Evolutionary conservation across 2,888 invertebrate species (phyloP), one percentile per base, ranked within the genome.

Genomic region (Caenorhabditis sp.): DNA sequence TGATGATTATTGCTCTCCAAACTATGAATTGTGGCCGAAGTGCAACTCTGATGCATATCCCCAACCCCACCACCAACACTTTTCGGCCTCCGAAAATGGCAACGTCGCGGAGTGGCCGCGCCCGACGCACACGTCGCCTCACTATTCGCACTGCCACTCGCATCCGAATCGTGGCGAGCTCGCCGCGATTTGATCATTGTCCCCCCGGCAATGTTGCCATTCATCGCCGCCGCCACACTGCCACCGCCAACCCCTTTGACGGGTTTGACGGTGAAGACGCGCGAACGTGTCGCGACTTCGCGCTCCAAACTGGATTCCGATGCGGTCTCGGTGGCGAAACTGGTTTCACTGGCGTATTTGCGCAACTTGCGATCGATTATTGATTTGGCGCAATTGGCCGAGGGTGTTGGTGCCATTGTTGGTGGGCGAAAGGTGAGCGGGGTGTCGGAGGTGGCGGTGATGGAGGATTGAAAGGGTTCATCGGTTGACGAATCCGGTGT

Each of bases 321-420:
- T 20, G 82, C 84, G 1, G 83, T 82, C 56, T 80, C 79, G 8
- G 81, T 78, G 21, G 76, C 82, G 65, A 86, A 86, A 8, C 80
- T 78, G 20, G 86, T 86, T 63, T 86, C 86, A 26, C 82, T 83
- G 7, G 86, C 86, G 63, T 84, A 86, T 66, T 86, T 86, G 17
- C 83, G 70, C 64, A 86, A 68, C 36, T 84, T 82, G 25, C 83
- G 76, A 59, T 82, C 81, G 68, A 81, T 83, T 27, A 83, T 83
- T 2, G 79, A 77, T 65, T 78, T 80, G 53, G 81, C 80, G 60
- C 81, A 79, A 63, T 80, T 80, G 57, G 57, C 64, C 21, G 58
- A 20, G 3, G 58, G 12, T 25, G 38, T 38, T 56, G 52, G 27
- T 26, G 49, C 36, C n/a, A n/a, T 56, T 25, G 62, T 52, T 50